Evolutionary conservation across 1,140 invertebrate genomes (phyloP), one percentile per base, ranked within the genome.

Genomic region (Coptotermes formosanus): DNA sequence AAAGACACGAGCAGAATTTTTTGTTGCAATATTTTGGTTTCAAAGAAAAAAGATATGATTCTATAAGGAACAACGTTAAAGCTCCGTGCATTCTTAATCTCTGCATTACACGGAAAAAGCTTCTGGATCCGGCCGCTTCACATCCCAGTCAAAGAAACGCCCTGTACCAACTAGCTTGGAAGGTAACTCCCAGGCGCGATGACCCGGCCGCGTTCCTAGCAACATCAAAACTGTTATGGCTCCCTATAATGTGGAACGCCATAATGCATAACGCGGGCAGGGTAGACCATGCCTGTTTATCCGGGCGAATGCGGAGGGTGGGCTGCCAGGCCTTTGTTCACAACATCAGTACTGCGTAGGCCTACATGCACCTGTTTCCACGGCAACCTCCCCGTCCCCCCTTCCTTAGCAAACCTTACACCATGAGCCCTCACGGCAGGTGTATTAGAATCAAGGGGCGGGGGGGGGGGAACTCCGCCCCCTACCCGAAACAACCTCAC

Each of bases 301-400:
- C 64, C 64, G 64, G 64, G 64, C 64, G 64, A 75, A 25, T 75
- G 64, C 25, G n/a, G 64, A 75, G 64, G 64, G 64, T 30, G 25
- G 64, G 25, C 64, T 75, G 64, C 30, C 64, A 75, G 64, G n/a
- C 64, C 64, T 75, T 75, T 75, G 64, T 75, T 75, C 64, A 3
- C n/a, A 75, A 75, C 64, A 75, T 75, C 64, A 30, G 64, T n/a
- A 75, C n/a, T 75, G 7, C n/a, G 64, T n/a, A 75, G 64, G 64
- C 64, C 64, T 75, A 75, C n/a, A 75, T 30, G 64, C 64, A 75
- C 64, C 64, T 75, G 64, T 75, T 75, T 75, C 64, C 64, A 75
- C 64, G 64, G 64, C 64, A 75, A 75, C 64, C 25, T 6, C 64
- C 64, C 64, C 64, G 4, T 16, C 3, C 64, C 52, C 55, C 55